A percentile compares a stretch with the other conserved stretches of the same genome.
phyloP scores from a whole-genome alignment of 1,140 invertebrate species.

The Drosophila ambigua region DNA sequence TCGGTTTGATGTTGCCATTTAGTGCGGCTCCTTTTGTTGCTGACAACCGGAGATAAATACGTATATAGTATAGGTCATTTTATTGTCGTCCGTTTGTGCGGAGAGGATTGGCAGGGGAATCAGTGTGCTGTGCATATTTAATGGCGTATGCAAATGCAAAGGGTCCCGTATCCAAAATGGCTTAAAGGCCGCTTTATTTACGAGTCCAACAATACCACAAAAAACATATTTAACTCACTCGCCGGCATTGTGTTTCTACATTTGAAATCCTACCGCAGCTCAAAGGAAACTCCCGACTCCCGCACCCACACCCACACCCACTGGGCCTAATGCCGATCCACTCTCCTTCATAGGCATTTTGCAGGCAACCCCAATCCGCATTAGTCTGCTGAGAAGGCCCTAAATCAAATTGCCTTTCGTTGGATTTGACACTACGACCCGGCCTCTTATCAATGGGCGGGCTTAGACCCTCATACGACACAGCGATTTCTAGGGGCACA shows the following conservation, averaged over 20 bases:
- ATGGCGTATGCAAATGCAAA: constrained; percentile 74
- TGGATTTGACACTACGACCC: constrained; percentile 18
- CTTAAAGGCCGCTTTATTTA: constrained; percentile 73
- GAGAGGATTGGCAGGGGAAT: constrained; percentile 36
- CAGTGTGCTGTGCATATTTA: constrained; percentile 73
- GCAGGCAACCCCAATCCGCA: constrained; percentile 16
- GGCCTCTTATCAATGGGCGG: constrained; percentile 18
- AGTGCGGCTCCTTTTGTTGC: constrained; percentile 45
- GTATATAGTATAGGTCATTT: constrained; percentile 63
- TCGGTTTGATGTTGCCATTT: constrained; percentile 55
- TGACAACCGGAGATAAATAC: constrained; percentile 57
- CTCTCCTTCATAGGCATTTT: not conserved
- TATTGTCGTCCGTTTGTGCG: constrained; percentile 53
- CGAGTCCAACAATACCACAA: constrained; percentile 51
- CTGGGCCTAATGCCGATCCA: constrained; percentile 17
- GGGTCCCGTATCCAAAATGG: constrained; percentile 38
- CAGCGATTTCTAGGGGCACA: too few relatives aligned
- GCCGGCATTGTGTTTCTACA: constrained; percentile 38
- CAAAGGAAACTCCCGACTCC: constrained; percentile 14
- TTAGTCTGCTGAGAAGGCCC: constrained; percentile 12
- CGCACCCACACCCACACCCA: not conserved
- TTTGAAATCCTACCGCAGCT: constrained; percentile 40
- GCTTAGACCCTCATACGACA: constrained; percentile 6
- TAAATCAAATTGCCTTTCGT: constrained; percentile 45
- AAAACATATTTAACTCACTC: constrained; percentile 54